Percentiles rank a stretch among this genome's conserved stretches.
These are phyloP conservation scores for Agrotis exclamationis DNA, from an alignment of 2,888 invertebrate species.

Conservation along the genomic window DNA sequence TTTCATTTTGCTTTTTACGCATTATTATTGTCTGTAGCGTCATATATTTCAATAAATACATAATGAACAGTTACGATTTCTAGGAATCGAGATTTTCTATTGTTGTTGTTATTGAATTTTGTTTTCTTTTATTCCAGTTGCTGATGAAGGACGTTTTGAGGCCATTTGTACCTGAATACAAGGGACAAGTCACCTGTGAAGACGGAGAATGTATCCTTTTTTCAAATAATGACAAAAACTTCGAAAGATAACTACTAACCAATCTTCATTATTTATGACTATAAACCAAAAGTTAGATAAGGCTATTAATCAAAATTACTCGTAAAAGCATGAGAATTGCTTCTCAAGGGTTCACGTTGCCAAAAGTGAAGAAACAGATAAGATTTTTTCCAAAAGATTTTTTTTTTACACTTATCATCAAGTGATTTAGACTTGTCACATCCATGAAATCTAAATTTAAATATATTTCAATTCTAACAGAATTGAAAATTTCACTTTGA, in stretches of 20 bases:
- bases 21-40: slow-evolving; percentile 9
- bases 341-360: background rate
- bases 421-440: background rate
- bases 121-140: slow-evolving; percentile 82
- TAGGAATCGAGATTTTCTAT: background rate
- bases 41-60: background rate
- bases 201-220: slow-evolving; percentile 94
- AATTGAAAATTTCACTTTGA: too few species aligned
- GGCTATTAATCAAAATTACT: too few species aligned
- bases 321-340: background rate
- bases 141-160: slow-evolving; percentile 97
- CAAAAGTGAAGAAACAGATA: too few species aligned
- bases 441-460: too few species aligned
- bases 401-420: background rate
- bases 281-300: background rate
- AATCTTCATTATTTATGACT: background rate
- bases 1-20: background rate
- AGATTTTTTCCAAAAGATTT: background rate
- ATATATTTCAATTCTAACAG: background rate
- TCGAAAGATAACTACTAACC: slow-evolving; percentile 21
- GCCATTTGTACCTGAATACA: slow-evolving; percentile 98
- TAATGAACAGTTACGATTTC: background rate
- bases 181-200: slow-evolving; percentile 95
- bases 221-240: slow-evolving; percentile 50
- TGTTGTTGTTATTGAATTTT: background rate